A percentile compares a stretch with the other conserved stretches of the same genome.
Evolutionary conservation across 2,797 vertebrate genomes (phyloP).

Genomic region (Melanogrammus aeglefinus): DNA sequence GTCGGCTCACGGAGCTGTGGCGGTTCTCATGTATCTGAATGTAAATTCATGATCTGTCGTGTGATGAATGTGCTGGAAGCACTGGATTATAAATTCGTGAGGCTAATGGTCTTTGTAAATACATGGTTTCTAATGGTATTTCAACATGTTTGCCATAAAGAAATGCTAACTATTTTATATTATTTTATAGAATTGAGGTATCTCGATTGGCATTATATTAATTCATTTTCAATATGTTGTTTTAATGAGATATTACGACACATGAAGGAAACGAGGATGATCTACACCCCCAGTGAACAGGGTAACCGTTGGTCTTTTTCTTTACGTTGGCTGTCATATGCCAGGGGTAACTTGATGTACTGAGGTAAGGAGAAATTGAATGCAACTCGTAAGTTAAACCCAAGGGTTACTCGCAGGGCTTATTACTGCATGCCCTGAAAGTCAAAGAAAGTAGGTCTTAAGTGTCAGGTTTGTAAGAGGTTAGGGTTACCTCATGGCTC

Average conservation of each 20-base stretch:
- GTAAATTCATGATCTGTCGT: slow-evolving; percentile 14
- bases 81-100: slow-evolving; percentile 25
- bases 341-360: neutral
- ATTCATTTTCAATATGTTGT: neutral
- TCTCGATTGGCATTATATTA: neutral
- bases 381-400: neutral
- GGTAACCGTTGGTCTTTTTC: neutral
- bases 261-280: neutral
- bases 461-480: slow-evolving; percentile 23
- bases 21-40: slow-evolving; percentile 6
- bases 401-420: neutral
- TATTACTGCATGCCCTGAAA: slow-evolving; percentile 28
- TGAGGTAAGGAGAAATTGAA: neutral
- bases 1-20: slow-evolving; percentile 31
- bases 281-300: neutral
- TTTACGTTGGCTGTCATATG: neutral
- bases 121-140: slow-evolving; percentile 44
- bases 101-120: slow-evolving; percentile 18
- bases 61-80: slow-evolving; percentile 9
- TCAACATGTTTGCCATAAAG: slow-evolving; percentile 50
- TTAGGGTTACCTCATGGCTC: slow-evolving; percentile 21
- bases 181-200: neutral
- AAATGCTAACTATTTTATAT: slow-evolving; percentile 8
- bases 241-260: neutral
- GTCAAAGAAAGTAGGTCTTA: slow-evolving; percentile 21